These are phyloP conservation scores for Allolobophora icterica DNA, from an alignment of 2,888 invertebrate species.

Conservation along the genomic window DNA sequence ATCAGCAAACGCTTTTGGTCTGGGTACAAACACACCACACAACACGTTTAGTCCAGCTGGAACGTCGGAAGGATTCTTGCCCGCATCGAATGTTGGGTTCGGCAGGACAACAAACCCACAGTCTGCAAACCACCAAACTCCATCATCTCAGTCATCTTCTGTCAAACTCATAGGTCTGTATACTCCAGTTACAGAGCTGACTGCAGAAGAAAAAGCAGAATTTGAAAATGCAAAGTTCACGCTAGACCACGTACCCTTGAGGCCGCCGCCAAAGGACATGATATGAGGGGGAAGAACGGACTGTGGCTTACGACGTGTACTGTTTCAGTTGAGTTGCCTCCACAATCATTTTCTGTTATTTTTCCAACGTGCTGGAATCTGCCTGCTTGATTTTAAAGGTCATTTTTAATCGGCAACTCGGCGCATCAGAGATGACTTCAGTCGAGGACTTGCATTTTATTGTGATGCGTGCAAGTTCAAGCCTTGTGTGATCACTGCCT, in stretches of 20 bases:
- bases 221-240: slow-evolving; percentile 24
- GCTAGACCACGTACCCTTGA: neutral
- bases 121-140: neutral
- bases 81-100: neutral
- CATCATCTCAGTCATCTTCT: neutral
- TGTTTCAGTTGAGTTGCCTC: neutral
- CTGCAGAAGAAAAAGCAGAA: neutral
- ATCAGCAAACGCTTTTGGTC: neutral
- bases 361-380: neutral
- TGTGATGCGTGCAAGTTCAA: neutral
- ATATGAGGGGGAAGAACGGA: neutral
- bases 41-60: neutral
- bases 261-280: slow-evolving; percentile 7
- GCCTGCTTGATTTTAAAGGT: neutral
- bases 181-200: neutral
- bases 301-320: neutral
- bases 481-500: neutral
- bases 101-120: neutral
- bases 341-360: too few relatives aligned
- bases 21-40: neutral
- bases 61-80: neutral
- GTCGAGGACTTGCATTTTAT: neutral
- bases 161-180: neutral
- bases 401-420: neutral
- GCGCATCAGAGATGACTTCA: neutral